Base-by-base conservation (phyloP, 2,113 vertebrate genomes). In the Oreochromis niloticus region DNA sequence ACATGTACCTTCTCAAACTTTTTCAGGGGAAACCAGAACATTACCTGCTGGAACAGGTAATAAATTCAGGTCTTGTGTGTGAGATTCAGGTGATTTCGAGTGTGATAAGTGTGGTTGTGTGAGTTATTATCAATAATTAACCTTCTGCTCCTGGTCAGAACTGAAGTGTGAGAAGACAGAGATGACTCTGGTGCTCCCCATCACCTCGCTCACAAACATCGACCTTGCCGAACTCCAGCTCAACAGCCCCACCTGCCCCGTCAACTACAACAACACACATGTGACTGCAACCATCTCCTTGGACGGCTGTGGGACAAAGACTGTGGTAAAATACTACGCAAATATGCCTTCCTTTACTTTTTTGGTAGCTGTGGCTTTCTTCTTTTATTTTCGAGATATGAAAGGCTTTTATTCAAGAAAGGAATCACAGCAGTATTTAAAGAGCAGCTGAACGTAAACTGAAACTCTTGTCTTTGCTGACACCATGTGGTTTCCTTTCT, bases 11-110 rank as follows among this genome's bases (percentile, higher is more conserved):
- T 89, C 6, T 61, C 56, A 4, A n/a, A 55, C 14, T 17, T 93
- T 88, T 91, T 34, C 88, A 96, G 96, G 91, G 30, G 83, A 90
- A 86, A 91, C 88, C 81, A 90, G 13, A 43, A 12, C 56, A 2
- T 83, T 96, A 2, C 95, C 96, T 27, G 6, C 78, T 9, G 96
- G 96, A 91, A 95, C 96, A 95, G 94, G 96, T 87, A 22, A 12
- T 27, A 14, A 36, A 55, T 54, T 34, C 1, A 17, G 24, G 12
- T 55, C 6, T 86, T 43, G 3, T 56, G 43, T 86, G 52, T 34
- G 17, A 81, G 30, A 56, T 46, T 78, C 10, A 32, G 27, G 59
- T 66, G 46, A 66, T 59, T 78, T 66, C 0, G 0, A 24, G 34
- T 30, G 11, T 14, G 3, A 5, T 7, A 4, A 39, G 30, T 17